These are phyloP conservation scores for Synodontis membranacea DNA, from an alignment of 2,113 vertebrate genomes.

Conservation along the genomic window DNA sequence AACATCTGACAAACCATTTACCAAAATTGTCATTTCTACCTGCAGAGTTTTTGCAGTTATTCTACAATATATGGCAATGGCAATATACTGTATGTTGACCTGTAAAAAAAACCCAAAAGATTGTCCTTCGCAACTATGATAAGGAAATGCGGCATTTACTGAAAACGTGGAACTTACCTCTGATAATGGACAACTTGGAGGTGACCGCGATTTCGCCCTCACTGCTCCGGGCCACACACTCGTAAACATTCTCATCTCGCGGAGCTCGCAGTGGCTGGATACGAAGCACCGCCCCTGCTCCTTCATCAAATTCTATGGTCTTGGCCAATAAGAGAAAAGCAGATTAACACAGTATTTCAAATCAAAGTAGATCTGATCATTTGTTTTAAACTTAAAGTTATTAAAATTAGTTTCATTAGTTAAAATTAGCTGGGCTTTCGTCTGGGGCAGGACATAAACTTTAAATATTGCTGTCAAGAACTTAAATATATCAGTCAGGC, in stretches of 20 bases:
- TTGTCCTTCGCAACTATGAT: not conserved
- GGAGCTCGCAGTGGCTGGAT: conserved; percentile 95
- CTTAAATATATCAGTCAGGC: not conserved
- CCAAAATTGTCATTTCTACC: not conserved
- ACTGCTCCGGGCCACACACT: conserved; percentile 91
- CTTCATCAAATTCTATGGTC: conserved; percentile 96
- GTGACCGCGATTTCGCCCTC: conserved; percentile 86
- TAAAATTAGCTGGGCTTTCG: not conserved
- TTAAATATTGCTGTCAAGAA: not conserved
- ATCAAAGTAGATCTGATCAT: not conserved
- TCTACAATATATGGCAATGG: not conserved
- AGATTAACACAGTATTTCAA: not conserved
- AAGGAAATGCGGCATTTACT: not conserved
- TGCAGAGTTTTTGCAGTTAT: not conserved
- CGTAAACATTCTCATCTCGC: conserved; percentile 92
- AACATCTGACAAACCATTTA: not conserved
- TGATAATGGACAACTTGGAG: conserved; percentile 93
- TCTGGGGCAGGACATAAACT: not conserved
- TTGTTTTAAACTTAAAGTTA: not conserved
- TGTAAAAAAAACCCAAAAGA: not conserved
- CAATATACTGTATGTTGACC: too few relatives aligned
- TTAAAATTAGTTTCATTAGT: too few relatives aligned
- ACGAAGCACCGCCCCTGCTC: conserved; percentile 89
- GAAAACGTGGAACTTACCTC: conserved; percentile 76
- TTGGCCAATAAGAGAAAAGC: conserved; percentile 59